Conservation (phyloP, 2,888 invertebrate genomes). For the Dryobotodes eremita region DNA sequence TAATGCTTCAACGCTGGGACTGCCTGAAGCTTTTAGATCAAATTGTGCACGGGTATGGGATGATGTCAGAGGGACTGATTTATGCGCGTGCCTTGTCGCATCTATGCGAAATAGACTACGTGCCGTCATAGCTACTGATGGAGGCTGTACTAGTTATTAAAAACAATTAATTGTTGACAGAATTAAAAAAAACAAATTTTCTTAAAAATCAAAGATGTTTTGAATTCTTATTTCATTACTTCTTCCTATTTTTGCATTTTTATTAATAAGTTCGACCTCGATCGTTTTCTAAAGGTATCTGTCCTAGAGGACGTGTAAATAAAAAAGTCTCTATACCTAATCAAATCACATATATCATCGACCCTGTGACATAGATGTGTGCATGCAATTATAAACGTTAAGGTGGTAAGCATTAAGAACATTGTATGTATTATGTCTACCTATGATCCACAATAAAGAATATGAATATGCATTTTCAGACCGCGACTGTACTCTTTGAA, state of each 20-base stretch:
- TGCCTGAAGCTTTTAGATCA: background rate
- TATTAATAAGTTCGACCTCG: background rate
- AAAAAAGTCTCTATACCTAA: background rate
- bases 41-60: no score
- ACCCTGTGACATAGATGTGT: background rate
- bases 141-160: background rate
- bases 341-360: background rate
- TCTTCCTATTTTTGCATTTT: background rate
- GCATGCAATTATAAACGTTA: no score
- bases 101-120: background rate
- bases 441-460: background rate
- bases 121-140: background rate
- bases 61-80: background rate
- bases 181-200: no score
- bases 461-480: background rate
- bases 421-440: background rate
- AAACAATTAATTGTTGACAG: background rate
- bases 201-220: background rate
- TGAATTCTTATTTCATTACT: background rate
- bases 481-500: slow-evolving; percentile 95
- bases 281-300: no score
- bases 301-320: background rate
- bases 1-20: background rate
- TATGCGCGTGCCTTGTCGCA: background rate
- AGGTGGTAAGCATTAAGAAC: no score